Base-by-base conservation (phyloP, 1,140 invertebrate genomes). In the Pentalonia nigronervosa region DNA sequence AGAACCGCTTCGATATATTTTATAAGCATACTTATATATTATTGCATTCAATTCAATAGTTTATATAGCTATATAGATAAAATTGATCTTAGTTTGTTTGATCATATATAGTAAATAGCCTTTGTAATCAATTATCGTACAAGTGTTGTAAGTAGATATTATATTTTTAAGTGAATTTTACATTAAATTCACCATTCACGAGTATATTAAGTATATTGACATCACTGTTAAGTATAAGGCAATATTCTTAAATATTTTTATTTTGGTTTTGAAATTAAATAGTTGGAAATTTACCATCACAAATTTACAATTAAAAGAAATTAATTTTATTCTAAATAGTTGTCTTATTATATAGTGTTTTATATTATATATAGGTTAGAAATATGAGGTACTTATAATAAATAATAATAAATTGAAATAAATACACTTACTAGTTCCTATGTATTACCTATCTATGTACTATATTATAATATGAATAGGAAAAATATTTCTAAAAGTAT, bases 11-110 rank as follows among this genome's bases (percentile, higher is more conserved):
- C 30, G 60, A 17, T 76, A 76, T 76, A 76, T 76, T 76, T 76
- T 76, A 76, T 76, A 30, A 14, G n/a, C 60, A 76, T 76, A 76
- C 60, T 76, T 76, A 76, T 76, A n/a, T 76, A 76, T 76, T 76
- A 76, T 76, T 76, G 6, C 60, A 76, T 4, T 76, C 60, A 30
- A 76, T 76, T 76, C 60, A 76, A 76, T 76, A 76, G 11, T n/a
- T n/a, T 76, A 76, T 30, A 76, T 30, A 76, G n/a, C n/a, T 76
- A 17, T 76, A 76, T 76, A 76, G 60, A 76, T n/a, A 34, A n/a
- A 11, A 76, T 11, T 76, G n/a, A 76, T 76, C n/a, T 30, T 76
- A 76, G n/a, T 17, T n/a, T 1, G 14, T 76, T n/a, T 76, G 17
- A 14, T 76, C 60, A 76, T 76, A 76, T 14, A 17, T 34, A n/a